phyloP scores from a whole-genome alignment of 2,888 invertebrate species.

The Argyresthia goedartella region DNA sequence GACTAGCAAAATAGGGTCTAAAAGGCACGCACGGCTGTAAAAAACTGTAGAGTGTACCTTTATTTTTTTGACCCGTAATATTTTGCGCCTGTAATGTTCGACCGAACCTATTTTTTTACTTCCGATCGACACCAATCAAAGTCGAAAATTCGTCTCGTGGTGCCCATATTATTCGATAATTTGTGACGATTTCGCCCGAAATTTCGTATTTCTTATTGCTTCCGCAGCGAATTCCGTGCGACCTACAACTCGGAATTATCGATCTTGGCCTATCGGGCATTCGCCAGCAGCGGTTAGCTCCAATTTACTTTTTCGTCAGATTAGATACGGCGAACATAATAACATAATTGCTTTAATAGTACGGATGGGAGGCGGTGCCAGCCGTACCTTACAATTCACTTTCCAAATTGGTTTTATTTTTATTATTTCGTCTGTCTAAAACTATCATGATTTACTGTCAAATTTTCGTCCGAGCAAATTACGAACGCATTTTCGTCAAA shows the following conservation, averaged over 20 bases:
- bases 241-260: conserved; percentile 64
- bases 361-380: conserved; percentile 46
- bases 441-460: conserved; percentile 70
- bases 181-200: conserved; percentile 45
- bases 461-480: conserved; percentile 71
- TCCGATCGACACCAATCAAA: too few species aligned
- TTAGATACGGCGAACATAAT: conserved; percentile 71
- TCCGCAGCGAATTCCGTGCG: conserved; percentile 70
- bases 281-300: conserved; percentile 66
- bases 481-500: conserved; percentile 51
- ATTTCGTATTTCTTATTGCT: conserved; percentile 69
- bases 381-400: conserved; percentile 69
- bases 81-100: too few species aligned
- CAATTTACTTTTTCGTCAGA: conserved; percentile 70
- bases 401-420: conserved; percentile 70
- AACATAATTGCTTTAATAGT: conserved; percentile 71
- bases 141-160: conserved; percentile 17
- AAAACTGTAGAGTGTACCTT: not conserved
- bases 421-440: conserved; percentile 55
- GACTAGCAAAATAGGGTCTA: conserved; percentile 50
- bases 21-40: not conserved
- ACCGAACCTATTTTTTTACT: too few species aligned
- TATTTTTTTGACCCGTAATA: too few species aligned
- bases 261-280: conserved; percentile 57
- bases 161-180: conserved; percentile 22